phyloP scores from a whole-genome alignment of 1,140 invertebrate species.

The Babylonia areolata region DNA sequence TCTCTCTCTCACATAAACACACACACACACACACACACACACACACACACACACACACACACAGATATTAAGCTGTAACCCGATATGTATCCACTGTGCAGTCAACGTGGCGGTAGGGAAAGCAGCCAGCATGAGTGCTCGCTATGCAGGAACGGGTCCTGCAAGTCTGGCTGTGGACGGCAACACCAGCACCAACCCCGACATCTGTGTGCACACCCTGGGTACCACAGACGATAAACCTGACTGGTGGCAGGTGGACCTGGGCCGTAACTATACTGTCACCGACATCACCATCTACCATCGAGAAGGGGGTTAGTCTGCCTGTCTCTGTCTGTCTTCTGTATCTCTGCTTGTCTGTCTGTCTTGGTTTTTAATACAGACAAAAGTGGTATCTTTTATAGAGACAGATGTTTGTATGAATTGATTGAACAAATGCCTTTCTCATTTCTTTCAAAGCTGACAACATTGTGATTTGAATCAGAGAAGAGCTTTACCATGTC shows the following conservation, averaged over 20 bases:
- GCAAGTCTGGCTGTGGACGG: neutral
- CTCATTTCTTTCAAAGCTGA: too few species aligned
- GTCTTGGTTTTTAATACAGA: too few species aligned
- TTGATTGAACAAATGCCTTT: too few species aligned
- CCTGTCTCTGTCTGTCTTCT: too few species aligned
- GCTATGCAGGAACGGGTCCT: neutral
- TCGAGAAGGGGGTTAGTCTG: neutral
- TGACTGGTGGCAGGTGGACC: constrained; percentile 20
- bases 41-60: neutral
- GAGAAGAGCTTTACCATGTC: too few species aligned
- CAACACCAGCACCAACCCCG: neutral
- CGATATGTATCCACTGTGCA: neutral
- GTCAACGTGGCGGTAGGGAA: neutral
- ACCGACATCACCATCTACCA: constrained; percentile 12
- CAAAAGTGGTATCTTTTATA: too few species aligned
- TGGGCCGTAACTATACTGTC: neutral
- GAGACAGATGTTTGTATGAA: too few species aligned
- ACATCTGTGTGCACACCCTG: neutral
- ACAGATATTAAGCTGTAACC: neutral
- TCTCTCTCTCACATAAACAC: too few species aligned
- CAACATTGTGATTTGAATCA: too few species aligned
- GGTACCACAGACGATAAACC: neutral
- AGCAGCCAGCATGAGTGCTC: neutral
- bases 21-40: neutral
- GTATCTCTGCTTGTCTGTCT: too few species aligned